phyloP scores from a whole-genome alignment of 35 echinoderm and acorn worm species.

The Antedon bifida region DNA sequence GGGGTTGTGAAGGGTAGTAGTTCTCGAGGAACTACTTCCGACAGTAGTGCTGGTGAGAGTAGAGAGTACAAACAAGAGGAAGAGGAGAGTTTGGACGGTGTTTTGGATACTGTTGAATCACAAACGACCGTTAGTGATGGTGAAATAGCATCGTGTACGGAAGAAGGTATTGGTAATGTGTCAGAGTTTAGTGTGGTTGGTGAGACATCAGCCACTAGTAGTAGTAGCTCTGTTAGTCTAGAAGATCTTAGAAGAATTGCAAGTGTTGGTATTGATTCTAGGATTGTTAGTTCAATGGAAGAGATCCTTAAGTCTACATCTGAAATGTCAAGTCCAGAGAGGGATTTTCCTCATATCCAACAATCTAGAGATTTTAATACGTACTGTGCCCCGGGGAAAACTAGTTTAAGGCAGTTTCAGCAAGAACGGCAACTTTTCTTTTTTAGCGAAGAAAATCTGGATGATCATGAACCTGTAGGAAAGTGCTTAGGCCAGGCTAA shows the following conservation, averaged over 20 bases:
- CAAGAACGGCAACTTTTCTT: constrained; percentile 71
- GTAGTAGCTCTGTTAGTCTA: neutral
- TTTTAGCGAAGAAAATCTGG: constrained; percentile 35
- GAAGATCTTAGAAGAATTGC: neutral
- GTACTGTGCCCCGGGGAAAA: neutral
- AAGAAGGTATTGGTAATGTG: neutral
- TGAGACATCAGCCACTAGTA: neutral
- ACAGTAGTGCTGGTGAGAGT: neutral
- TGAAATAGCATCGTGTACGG: neutral
- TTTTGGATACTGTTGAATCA: neutral
- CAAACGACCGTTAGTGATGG: neutral
- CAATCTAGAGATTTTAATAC: neutral
- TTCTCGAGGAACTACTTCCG: neutral
- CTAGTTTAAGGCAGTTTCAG: constrained; percentile 33
- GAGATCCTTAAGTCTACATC: neutral
- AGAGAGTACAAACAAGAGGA: neutral
- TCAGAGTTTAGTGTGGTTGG: neutral
- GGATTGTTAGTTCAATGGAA: neutral
- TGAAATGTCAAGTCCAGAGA: neutral
- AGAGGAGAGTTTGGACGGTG: neutral
- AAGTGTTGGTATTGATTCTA: neutral
- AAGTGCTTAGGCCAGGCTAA: constrained; percentile 47
- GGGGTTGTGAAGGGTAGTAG: neutral
- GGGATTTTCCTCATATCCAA: neutral
- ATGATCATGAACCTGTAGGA: constrained; percentile 7